Evolutionary conservation across 2,888 invertebrate species (phyloP).

Genomic region (Gari tellinella): DNA sequence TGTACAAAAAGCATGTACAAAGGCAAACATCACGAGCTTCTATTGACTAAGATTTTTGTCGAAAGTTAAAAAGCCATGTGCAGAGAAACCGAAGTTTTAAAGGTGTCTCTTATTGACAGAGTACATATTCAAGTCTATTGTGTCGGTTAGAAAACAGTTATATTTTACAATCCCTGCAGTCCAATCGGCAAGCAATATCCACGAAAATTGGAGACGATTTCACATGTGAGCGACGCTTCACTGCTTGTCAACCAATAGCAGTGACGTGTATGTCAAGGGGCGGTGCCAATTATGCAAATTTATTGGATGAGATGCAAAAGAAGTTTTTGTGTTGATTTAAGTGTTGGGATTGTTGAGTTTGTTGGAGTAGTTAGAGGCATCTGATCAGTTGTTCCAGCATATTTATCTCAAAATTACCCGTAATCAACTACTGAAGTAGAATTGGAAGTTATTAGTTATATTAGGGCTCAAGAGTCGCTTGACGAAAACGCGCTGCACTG

Average conservation of each 20-base stretch:
- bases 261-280: slow-evolving; percentile 48
- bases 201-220: slow-evolving; percentile 19
- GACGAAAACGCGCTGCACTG: slow-evolving; percentile 43
- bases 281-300: slow-evolving; percentile 63
- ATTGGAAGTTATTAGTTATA: slow-evolving; percentile 59
- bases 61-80: too few species aligned
- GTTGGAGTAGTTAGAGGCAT: slow-evolving; percentile 54
- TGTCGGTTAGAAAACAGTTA: background rate
- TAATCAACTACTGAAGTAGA: slow-evolving; percentile 63
- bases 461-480: slow-evolving; percentile 24
- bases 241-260: slow-evolving; percentile 53
- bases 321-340: slow-evolving; percentile 76
- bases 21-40: slow-evolving; percentile 2
- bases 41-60: background rate
- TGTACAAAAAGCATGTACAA: slow-evolving; percentile 2
- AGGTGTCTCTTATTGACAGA: background rate
- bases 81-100: too few species aligned
- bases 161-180: slow-evolving; percentile 4
- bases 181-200: slow-evolving; percentile 27
- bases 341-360: slow-evolving; percentile 68
- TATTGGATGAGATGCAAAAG: slow-evolving; percentile 68
- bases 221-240: slow-evolving; percentile 1
- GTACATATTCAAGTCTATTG: background rate
- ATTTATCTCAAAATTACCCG: slow-evolving; percentile 76
- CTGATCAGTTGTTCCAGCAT: slow-evolving; percentile 65